Evolutionary conservation across 1,140 invertebrate species (phyloP), one percentile per base, ranked within the genome.

Genomic region (Diachasmimorpha longicaudata): DNA sequence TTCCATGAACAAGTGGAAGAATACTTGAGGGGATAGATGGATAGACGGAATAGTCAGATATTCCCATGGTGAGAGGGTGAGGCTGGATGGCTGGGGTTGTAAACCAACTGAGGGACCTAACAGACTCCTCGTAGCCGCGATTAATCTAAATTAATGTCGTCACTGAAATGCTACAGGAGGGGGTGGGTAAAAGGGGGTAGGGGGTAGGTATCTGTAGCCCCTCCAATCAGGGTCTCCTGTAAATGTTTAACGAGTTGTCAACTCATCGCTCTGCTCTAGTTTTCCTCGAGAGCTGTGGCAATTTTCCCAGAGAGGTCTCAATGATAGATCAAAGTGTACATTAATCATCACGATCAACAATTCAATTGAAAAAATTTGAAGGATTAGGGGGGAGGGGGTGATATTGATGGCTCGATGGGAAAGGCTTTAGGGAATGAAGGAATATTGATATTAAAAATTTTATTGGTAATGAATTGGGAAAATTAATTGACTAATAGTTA

Each of bases 71-170:
- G 23, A 63, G 19, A 63, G 39, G 66, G 48, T 63, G 58, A 25
- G 58, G 8, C 58, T 3, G 48, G 19, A 31, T 31, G 31, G 23
- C 21, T 3, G 58, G 25, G 58, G 19, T 25, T 19, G 58, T 63
- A 63, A 63, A 31, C 58, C 58, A 63, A 63, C 58, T 63, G 21
- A 63, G 23, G 19, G 58, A 63, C 58, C 42, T 31, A 74, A 42
- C 25, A 44, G 16, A 52, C 70, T 48, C 46, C 14, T 70, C 67
- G 10, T 58, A 39, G 31, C 36, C 63, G 48, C 81, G 81, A 85
- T 83, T 85, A 84, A 84, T 85, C 80, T 81, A 81, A 85, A 85
- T 83, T 84, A 85, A 85, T 80, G 81, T 76, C 77, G 80, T 75
- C 72, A 70, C 23, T 67, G 42, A 63, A 66, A 74, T 81, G 73